These are phyloP conservation scores for Eupithecia tripunctaria DNA, from an alignment of 2,888 invertebrate genomes.

Conservation along the genomic window DNA sequence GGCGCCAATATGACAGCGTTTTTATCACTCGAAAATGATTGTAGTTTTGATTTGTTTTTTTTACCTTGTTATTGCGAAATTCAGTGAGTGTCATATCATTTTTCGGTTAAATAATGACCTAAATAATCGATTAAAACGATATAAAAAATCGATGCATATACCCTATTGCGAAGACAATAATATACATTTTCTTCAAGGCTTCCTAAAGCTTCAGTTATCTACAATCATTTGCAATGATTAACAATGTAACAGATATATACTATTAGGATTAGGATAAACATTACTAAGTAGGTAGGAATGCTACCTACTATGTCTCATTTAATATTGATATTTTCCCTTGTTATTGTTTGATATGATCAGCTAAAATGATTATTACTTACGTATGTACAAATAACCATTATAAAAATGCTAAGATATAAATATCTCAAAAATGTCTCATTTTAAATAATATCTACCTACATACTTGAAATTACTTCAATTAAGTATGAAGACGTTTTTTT, in stretches of 20 bases:
- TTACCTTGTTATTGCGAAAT: too few species aligned
- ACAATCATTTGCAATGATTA: conserved; percentile 39
- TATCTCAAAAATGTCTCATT: conserved; percentile 43
- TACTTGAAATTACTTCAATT: conserved; percentile 38
- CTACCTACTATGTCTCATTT: conserved; percentile 18
- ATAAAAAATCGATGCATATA: too few species aligned
- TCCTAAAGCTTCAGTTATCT: conserved; percentile 24
- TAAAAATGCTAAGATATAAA: conserved; percentile 43
- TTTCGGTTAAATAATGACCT: too few species aligned
- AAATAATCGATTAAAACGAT: too few species aligned
- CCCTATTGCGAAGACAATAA: not conserved
- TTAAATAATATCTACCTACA: conserved; percentile 33
- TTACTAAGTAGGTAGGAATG: conserved; percentile 35
- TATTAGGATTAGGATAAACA: conserved; percentile 27
- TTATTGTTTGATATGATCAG: conserved; percentile 47
- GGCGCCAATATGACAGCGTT: too few species aligned
- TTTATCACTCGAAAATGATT: too few species aligned
- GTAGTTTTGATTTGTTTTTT: too few species aligned
- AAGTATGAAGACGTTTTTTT: conserved; percentile 36
- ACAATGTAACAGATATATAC: conserved; percentile 25
- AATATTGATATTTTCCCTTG: conserved; percentile 41
- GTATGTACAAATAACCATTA: conserved; percentile 44
- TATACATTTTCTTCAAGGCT: not conserved
- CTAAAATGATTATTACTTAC: conserved; percentile 41
- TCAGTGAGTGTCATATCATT: too few species aligned